Percentiles rank a stretch among this genome's conserved stretches.
Conservation (phyloP, 2,113 vertebrate genomes). For the Sminthopsis crassicaudata region DNA sequence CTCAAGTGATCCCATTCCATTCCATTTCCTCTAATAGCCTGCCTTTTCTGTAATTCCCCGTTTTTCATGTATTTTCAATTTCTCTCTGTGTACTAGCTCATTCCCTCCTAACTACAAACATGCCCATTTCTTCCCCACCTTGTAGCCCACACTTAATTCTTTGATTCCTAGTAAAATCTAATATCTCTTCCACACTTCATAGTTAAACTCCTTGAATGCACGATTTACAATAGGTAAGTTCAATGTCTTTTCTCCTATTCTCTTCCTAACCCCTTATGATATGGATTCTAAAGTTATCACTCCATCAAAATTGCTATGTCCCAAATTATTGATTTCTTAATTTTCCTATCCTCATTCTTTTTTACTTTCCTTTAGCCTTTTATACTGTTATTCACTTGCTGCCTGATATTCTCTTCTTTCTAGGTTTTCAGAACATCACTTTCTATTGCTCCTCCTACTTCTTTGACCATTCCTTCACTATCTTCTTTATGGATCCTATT, state of each 20-base stretch:
- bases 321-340: not conserved
- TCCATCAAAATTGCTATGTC: not conserved
- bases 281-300: not conserved
- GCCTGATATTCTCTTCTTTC: not conserved
- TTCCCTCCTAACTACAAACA: not conserved
- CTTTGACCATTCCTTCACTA: not conserved
- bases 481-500: not conserved
- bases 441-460: not conserved
- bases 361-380: not conserved
- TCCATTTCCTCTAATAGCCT: not conserved
- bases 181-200: not conserved
- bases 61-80: not conserved
- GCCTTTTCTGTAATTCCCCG: not conserved
- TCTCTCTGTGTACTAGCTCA: not conserved
- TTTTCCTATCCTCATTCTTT: not conserved
- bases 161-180: not conserved
- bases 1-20: not conserved
- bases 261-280: not conserved
- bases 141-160: not conserved
- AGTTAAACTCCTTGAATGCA: not conserved
- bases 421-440: not conserved
- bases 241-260: not conserved
- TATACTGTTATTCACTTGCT: not conserved
- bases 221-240: not conserved
- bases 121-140: not conserved